Percentiles rank a stretch among this genome's conserved stretches.
Conservation (phyloP, 1,140 invertebrate species). For the Drosophila aff. region DNA sequence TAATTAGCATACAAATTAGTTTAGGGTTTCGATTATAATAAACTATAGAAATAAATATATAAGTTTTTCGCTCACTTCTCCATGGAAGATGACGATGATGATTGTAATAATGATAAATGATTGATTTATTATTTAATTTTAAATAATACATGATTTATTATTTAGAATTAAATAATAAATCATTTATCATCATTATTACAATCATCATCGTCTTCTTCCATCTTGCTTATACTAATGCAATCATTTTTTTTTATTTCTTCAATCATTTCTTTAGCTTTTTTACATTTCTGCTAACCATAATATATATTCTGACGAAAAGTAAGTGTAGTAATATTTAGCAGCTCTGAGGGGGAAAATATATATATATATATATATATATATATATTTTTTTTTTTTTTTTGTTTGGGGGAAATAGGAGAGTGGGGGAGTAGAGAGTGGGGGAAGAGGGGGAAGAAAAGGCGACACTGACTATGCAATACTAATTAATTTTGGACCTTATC, state of each 20-base stretch:
- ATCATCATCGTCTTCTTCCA: background rate
- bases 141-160: background rate
- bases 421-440: background rate
- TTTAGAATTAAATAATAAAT: background rate
- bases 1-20: constrained; percentile 71
- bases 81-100: background rate
- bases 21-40: constrained; percentile 64
- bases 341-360: constrained; percentile 6
- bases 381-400: too few species aligned
- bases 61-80: constrained; percentile 44
- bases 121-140: background rate
- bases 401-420: background rate
- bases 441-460: constrained; percentile 16
- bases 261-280: constrained; percentile 7
- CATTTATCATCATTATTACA: background rate
- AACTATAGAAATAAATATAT: constrained; percentile 80
- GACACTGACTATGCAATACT: constrained; percentile 49
- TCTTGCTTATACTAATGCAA: constrained; percentile 25
- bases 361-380: background rate
- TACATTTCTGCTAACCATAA: constrained; percentile 27
- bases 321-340: constrained; percentile 29
- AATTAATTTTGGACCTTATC: constrained; percentile 61
- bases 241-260: constrained; percentile 20
- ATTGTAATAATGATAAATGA: background rate
- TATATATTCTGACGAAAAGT: constrained; percentile 25